These are phyloP conservation scores for honey bee (Apis mellifera) DNA, from an alignment of 1,140 invertebrate genomes.

Conservation along the genomic window Amel_HAv3.1 CM009940.2:456501-457000, in stretches of 20 bases:
- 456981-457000: constrained; percentile 24
- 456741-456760: background rate
- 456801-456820: background rate
- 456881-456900: constrained; percentile 6
- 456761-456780: too few species aligned
- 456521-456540: too few species aligned
- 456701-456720: background rate
- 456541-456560: too few species aligned
- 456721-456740: background rate
- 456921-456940: background rate
- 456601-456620: background rate
- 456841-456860: background rate
- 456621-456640: too few species aligned
- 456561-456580: too few species aligned
- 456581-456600: background rate
- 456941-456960: background rate
- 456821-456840: background rate
- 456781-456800: background rate
- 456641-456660: background rate
- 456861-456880: background rate
- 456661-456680: background rate
- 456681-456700: background rate
- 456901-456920: background rate
- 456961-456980: too few species aligned
- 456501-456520: too few species aligned